Evolutionary conservation across 2,888 invertebrate genomes (phyloP).

Genomic region (Adelognathus sp.): DNA sequence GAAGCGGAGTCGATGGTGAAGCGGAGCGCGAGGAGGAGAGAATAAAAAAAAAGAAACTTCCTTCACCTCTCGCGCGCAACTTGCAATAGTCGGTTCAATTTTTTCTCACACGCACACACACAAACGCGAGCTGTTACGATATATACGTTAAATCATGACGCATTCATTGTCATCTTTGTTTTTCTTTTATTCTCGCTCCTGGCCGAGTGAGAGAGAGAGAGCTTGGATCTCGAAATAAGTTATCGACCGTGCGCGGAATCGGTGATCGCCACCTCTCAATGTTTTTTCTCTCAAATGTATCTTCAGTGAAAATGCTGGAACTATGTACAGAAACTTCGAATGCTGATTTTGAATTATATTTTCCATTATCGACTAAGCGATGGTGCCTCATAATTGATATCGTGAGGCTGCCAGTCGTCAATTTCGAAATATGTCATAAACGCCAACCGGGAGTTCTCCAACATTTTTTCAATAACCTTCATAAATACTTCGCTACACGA

Average conservation of each 20-base stretch:
- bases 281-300: no score
- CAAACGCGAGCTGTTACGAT: not conserved
- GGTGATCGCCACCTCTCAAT: not conserved
- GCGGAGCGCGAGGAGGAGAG: not conserved
- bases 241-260: slow-evolving; percentile 1
- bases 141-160: slow-evolving; percentile 28
- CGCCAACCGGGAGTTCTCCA: no score
- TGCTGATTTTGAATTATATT: no score
- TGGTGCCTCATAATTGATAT: no score
- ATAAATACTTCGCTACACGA: no score
- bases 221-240: slow-evolving; percentile 20
- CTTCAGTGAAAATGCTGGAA: no score
- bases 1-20: not conserved
- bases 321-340: no score
- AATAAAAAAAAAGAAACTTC: not conserved
- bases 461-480: no score
- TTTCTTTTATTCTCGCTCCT: not conserved
- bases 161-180: slow-evolving; percentile 9
- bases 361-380: no score
- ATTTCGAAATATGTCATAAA: no score
- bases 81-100: slow-evolving; percentile 39
- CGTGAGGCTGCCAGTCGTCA: no score
- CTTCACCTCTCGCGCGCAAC: slow-evolving; percentile 11
- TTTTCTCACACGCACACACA: not conserved
- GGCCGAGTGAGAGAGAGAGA: not conserved